Conservation (phyloP, 2,888 invertebrate genomes). For the Agrotis exclamationis region DNA sequence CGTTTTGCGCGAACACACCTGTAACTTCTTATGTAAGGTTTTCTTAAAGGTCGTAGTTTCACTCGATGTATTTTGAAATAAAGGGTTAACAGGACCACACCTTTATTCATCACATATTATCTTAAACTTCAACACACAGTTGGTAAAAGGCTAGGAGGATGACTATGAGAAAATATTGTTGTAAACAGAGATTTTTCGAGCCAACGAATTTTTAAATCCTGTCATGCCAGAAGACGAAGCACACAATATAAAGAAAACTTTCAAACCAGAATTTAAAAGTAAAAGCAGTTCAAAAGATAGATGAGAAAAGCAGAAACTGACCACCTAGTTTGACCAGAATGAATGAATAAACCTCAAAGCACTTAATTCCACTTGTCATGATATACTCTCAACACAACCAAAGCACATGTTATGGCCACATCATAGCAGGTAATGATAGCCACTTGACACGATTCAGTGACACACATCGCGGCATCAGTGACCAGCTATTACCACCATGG, state of each 20-base stretch:
- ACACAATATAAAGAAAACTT: neutral
- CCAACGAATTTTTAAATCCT: neutral
- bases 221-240: neutral
- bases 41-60: slow-evolving; percentile 31
- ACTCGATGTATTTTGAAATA: slow-evolving; percentile 10
- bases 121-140: neutral
- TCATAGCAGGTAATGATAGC: slow-evolving; percentile 47
- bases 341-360: slow-evolving; percentile 5
- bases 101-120: neutral
- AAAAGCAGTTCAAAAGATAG: neutral
- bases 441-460: slow-evolving; percentile 54
- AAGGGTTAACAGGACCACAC: slow-evolving; percentile 10
- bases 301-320: neutral
- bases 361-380: slow-evolving; percentile 4
- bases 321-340: neutral
- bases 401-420: slow-evolving; percentile 26
- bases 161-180: neutral
- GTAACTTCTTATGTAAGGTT: slow-evolving; percentile 13
- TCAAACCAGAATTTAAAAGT: neutral
- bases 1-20: slow-evolving; percentile 11
- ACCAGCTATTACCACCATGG: slow-evolving; percentile 56
- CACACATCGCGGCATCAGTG: slow-evolving; percentile 50
- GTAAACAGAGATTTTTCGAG: neutral
- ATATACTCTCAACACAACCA: slow-evolving; percentile 11
- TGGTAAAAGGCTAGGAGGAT: neutral